Evolutionary conservation across 2,797 vertebrate species (phyloP).

Genomic region (Sebastes umbrosus): DNA sequence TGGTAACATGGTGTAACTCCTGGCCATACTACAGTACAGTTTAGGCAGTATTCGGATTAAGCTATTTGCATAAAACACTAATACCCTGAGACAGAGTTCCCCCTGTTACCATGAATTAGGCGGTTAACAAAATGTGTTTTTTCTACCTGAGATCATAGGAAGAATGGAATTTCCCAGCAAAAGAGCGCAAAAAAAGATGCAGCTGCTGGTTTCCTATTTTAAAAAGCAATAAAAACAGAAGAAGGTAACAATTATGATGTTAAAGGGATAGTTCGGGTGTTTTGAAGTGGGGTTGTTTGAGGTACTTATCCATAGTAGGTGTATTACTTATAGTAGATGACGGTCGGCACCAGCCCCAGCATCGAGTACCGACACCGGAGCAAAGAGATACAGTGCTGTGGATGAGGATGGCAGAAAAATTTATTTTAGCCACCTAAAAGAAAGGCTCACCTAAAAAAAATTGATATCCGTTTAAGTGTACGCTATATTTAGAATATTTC

Average conservation of each 20-base stretch:
- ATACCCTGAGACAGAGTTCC: neutral
- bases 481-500: no score
- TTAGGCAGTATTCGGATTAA: neutral
- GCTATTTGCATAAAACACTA: conserved; percentile 23
- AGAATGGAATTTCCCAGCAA: neutral
- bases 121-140: conserved; percentile 7
- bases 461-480: no score
- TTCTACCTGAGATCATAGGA: neutral
- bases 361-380: no score
- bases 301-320: no score
- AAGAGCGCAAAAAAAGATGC: neutral
- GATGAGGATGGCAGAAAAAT: no score
- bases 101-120: conserved; percentile 6
- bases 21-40: neutral
- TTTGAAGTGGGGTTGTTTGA: no score
- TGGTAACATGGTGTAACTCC: neutral
- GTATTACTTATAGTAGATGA: no score
- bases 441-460: no score
- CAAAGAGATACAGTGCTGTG: no score
- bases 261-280: neutral
- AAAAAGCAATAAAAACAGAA: conserved; percentile 1
- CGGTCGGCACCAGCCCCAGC: no score
- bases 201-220: neutral
- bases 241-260: neutral
- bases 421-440: no score